Evolutionary conservation across 1,140 invertebrate genomes (phyloP), one percentile per base, ranked within the genome.

Genomic region (Trichomalopsis sarcophagae): DNA sequence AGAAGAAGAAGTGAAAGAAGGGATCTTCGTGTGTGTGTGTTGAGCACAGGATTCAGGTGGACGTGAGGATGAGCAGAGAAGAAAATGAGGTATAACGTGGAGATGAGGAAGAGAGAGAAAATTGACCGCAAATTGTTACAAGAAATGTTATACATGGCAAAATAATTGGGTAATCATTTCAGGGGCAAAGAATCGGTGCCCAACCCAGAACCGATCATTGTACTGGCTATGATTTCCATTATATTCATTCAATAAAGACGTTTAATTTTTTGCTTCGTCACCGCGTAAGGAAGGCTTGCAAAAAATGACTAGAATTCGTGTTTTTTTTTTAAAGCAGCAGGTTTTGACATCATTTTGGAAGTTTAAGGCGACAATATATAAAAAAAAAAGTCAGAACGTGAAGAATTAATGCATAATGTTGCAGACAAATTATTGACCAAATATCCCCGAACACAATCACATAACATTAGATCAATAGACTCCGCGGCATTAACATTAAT

Each of bases 401-500:
- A 1, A 44, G 40, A 44, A 44, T 36, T 4, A 44, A 9, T 10
- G 40, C 40, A 44, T 44, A 44, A 44, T 44, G 40, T 44, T 44
- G 40, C 40, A 44, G 40, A 9, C 6, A 44, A 44, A 44, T 7
- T 44, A 36, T 36, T 36, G 33, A 36, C 5, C 33, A 6, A 44
- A 44, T 10, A 10, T 7, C 40, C 7, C 40, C 40, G 10, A 11
- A 11, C 40, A 9, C 40, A 9, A 44, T 44, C 40, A 44, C 9
- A 44, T 44, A 10, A 44, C 1, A 44, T 44, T 81, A 87, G 89
- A 91, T 91, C 91, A 91, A 92, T 91, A 90, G 89, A 87, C 87
- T 6, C 6, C 86, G 62, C 62, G 82, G 81, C 87, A 91, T 91
- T 91, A 91, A 91, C 88, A 91, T 91, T 89, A 86, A 91, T 33